Evolutionary conservation across 2,888 invertebrate species (phyloP).

Genomic region (Heliconius erato): DNA sequence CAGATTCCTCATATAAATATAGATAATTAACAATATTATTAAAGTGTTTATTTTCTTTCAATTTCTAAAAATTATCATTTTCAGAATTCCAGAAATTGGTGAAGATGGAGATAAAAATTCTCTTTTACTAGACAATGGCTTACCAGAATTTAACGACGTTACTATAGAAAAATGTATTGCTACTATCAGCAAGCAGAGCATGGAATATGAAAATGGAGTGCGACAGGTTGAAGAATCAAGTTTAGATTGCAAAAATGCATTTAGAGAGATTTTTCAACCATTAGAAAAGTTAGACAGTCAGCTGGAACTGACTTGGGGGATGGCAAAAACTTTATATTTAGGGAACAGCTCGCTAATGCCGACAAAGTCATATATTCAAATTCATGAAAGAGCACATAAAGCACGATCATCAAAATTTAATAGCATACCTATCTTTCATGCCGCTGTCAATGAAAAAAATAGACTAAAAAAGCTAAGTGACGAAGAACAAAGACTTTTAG

Average conservation of each 20-base stretch:
- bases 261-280: conserved; percentile 89
- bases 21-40: no score
- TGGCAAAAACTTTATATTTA: conserved; percentile 93
- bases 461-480: conserved; percentile 79
- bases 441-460: conserved; percentile 86
- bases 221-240: conserved; percentile 87
- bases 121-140: conserved; percentile 89
- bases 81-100: conserved; percentile 92
- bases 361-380: conserved; percentile 90
- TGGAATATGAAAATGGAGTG: conserved; percentile 92
- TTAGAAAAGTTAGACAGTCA: conserved; percentile 90
- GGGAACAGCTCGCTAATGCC: conserved; percentile 93
- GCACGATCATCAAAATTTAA: conserved; percentile 91
- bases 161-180: conserved; percentile 94
- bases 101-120: conserved; percentile 93
- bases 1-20: no score
- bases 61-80: conserved; percentile 50
- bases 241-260: conserved; percentile 85
- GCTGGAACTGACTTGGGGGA: conserved; percentile 94
- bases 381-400: conserved; percentile 91
- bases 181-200: conserved; percentile 92
- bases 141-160: conserved; percentile 93
- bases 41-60: no score
- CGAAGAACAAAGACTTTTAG: conserved; percentile 89
- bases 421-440: conserved; percentile 89